Evolutionary conservation across 2,888 invertebrate genomes (phyloP), one percentile per base, ranked within the genome.

Genomic region (Pasiphila rectangulata): DNA sequence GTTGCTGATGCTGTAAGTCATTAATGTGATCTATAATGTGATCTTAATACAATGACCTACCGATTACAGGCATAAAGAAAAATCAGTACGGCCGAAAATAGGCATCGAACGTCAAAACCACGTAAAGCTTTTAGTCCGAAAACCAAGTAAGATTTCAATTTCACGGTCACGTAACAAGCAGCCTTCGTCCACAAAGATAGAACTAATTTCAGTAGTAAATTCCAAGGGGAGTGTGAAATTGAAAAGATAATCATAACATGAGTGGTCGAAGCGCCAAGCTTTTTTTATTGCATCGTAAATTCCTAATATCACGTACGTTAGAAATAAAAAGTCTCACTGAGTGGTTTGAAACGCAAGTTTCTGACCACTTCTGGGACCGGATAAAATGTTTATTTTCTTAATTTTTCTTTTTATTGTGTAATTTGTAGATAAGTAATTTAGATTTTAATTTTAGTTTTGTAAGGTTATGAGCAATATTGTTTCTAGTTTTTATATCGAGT

Each of bases 61-160:
- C n/a, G n/a, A n/a, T n/a, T n/a, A n/a, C n/a, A n/a, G n/a, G n/a
- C n/a, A n/a, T n/a, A n/a, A n/a, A n/a, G n/a, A n/a, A n/a, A n/a
- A n/a, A n/a, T n/a, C n/a, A n/a, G n/a, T n/a, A n/a, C n/a, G n/a
- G n/a, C n/a, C n/a, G n/a, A n/a, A n/a, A n/a, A n/a, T n/a, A n/a
- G n/a, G n/a, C n/a, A n/a, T n/a, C n/a, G n/a, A n/a, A n/a, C n/a
- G n/a, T n/a, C n/a, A n/a, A n/a, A n/a, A n/a, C n/a, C n/a, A n/a
- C n/a, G n/a, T n/a, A n/a, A n/a, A n/a, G n/a, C n/a, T n/a, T 25
- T 25, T 29, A 29, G 12, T 7, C 24, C 30, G 21, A 41, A 38
- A 51, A 39, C 43, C 37, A 54, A 57, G 52, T 49, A 49, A 47
- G 45, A 49, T 37, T 54, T 51, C 53, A 57, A 60, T 57, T 60